Evolutionary conservation across 1,140 invertebrate genomes (phyloP).

Genomic region (Hestina assimilis): DNA sequence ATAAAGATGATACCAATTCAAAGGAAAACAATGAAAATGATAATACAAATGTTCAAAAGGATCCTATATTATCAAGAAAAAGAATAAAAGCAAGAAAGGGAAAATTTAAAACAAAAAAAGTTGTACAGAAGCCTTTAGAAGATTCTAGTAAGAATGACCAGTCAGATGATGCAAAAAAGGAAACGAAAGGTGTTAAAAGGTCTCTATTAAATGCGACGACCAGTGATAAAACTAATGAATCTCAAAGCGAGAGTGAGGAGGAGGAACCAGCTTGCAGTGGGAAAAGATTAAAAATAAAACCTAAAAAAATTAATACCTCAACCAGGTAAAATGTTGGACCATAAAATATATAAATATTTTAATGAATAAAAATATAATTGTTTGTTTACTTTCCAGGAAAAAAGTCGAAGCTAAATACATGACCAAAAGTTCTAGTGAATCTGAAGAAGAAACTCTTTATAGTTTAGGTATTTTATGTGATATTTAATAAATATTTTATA

Average conservation of each 20-base stretch:
- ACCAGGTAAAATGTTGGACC: constrained; percentile 45
- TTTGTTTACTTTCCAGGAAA: constrained; percentile 55
- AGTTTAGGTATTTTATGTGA: constrained; percentile 55
- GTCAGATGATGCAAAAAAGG: constrained; percentile 46
- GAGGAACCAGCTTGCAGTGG: constrained; percentile 58
- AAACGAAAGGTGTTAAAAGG: constrained; percentile 64
- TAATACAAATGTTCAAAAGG: constrained; percentile 43
- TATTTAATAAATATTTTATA: background rate
- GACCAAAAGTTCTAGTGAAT: constrained; percentile 78
- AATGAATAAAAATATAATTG: background rate
- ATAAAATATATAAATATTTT: background rate
- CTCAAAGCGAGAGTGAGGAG: constrained; percentile 72
- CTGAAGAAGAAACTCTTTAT: constrained; percentile 75
- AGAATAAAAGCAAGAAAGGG: constrained; percentile 71
- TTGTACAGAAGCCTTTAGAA: constrained; percentile 39
- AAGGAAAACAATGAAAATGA: constrained; percentile 41
- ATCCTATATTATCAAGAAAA: constrained; percentile 51
- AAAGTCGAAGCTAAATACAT: constrained; percentile 77
- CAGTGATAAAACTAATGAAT: constrained; percentile 71
- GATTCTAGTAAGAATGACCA: constrained; percentile 43
- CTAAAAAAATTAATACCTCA: constrained; percentile 65
- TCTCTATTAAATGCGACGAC: constrained; percentile 54
- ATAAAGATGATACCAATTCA: constrained; percentile 21
- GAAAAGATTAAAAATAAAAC: constrained; percentile 72
- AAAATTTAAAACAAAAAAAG: constrained; percentile 61